phyloP scores from a whole-genome alignment of 2,113 vertebrate species.

The Muscicapa adusta region DNA sequence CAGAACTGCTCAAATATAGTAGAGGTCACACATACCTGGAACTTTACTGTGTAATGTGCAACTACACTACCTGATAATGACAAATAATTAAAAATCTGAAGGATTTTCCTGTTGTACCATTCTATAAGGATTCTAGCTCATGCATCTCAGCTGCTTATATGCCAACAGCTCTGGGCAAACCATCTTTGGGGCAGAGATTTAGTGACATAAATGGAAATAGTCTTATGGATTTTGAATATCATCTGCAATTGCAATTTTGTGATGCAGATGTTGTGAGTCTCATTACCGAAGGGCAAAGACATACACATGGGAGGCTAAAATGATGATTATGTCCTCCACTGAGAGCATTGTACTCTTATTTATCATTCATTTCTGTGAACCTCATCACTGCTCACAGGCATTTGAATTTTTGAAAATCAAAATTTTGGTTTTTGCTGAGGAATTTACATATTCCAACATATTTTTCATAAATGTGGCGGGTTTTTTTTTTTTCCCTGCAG shows the following conservation, averaged over 20 bases:
- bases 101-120: neutral
- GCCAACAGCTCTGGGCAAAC: neutral
- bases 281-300: neutral
- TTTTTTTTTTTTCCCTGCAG: neutral
- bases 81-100: neutral
- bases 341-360: neutral
- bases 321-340: neutral
- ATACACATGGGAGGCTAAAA: neutral
- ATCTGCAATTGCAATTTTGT: neutral
- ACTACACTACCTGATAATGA: accelerated
- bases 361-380: neutral
- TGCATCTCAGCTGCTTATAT: neutral
- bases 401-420: neutral
- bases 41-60: neutral
- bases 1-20: neutral
- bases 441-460: neutral
- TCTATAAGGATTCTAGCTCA: neutral
- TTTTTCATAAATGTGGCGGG: neutral
- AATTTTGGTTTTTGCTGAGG: neutral
- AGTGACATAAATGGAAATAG: neutral
- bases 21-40: neutral
- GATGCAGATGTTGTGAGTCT: neutral
- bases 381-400: neutral
- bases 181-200: neutral
- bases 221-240: neutral